Percentiles rank a stretch among this genome's conserved stretches.
Conservation (phyloP, 2,113 vertebrate genomes). For the Ceuthmochares aereus region DNA sequence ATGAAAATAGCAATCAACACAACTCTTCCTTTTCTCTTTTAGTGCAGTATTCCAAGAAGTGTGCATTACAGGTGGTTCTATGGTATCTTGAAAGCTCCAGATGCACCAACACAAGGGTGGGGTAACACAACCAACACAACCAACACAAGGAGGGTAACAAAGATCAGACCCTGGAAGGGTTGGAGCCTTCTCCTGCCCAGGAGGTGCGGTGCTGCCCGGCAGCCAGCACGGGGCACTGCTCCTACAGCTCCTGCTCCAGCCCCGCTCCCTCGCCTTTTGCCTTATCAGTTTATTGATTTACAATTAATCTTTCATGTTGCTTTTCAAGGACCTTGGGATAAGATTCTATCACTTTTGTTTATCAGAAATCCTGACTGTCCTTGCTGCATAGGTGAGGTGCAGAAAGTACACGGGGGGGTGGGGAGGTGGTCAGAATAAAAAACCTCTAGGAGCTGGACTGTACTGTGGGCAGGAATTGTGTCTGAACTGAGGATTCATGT, state of each 20-base stretch:
- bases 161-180: neutral
- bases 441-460: neutral
- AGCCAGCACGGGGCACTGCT: neutral
- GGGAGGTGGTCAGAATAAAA: neutral
- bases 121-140: too few relatives aligned
- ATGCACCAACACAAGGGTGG: accelerated
- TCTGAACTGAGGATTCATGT: accelerated
- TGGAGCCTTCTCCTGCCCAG: neutral
- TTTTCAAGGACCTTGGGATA: constrained; percentile 7
- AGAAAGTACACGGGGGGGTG: neutral
- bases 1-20: accelerated
- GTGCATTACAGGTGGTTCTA: accelerated
- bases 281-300: neutral
- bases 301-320: neutral
- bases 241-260: neutral
- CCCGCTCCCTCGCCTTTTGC: neutral
- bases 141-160: neutral
- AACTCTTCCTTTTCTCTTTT: neutral
- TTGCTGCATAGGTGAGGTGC: neutral
- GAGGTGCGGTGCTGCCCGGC: neutral
- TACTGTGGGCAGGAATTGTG: accelerated
- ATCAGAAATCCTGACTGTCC: neutral
- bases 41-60: neutral
- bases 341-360: neutral
- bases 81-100: neutral